These are phyloP conservation scores for Cervus canadensis DNA, from an alignment of 2,113 vertebrate genomes.

Conservation along the genomic window DNA sequence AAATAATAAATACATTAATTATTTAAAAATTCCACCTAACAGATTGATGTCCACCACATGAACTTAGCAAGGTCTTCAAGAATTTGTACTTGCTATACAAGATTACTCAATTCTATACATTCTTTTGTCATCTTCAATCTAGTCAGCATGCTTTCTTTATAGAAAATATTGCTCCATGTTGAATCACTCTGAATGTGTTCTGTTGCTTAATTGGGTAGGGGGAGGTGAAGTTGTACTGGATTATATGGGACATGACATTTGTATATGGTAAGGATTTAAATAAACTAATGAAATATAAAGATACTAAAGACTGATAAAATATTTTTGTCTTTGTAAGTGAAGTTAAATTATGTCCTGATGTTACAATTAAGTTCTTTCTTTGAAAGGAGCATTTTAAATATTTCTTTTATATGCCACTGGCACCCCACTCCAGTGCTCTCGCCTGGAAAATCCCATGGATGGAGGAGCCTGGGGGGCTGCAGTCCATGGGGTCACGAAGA, in stretches of 20 bases:
- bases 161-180: neutral
- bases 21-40: neutral
- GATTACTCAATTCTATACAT: neutral
- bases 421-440: no score
- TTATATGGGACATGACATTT: neutral
- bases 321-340: neutral
- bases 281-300: neutral
- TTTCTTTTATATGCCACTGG: constrained; percentile 43
- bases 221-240: neutral
- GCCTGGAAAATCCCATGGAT: no score
- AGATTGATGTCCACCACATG: neutral
- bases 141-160: neutral
- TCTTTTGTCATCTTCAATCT: neutral
- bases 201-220: neutral
- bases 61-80: neutral
- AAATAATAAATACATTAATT: neutral
- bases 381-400: neutral
- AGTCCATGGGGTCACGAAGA: no score
- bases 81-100: neutral
- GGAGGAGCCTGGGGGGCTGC: no score
- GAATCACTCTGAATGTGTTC: neutral
- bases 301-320: neutral
- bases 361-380: constrained; percentile 18
- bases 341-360: neutral
- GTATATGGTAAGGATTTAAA: neutral